Percentiles rank a stretch among this genome's conserved stretches.
phyloP scores from a whole-genome alignment of 2,888 invertebrate species.

The Bunonema sp. region DNA sequence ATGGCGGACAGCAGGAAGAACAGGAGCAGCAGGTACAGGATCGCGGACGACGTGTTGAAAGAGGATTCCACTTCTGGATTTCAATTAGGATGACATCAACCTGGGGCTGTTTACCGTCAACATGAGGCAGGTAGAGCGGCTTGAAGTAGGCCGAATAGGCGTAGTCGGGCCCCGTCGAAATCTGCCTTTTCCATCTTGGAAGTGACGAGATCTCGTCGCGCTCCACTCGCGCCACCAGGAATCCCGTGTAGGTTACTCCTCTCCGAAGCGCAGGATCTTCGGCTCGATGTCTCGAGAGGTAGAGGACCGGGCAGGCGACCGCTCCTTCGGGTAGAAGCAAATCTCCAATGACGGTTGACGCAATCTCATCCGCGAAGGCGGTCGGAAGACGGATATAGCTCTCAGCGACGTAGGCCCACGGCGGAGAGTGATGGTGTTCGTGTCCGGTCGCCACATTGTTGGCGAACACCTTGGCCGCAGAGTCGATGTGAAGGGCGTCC shows the following conservation, averaged over 20 bases:
- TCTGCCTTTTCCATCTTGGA: background rate
- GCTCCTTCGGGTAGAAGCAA: constrained; percentile 17
- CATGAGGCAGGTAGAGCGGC: constrained; percentile 28
- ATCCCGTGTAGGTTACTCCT: constrained; percentile 39
- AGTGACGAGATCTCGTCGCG: constrained; percentile 13
- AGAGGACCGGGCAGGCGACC: too few relatives aligned
- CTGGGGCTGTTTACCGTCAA: too few relatives aligned
- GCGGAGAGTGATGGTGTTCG: too few relatives aligned
- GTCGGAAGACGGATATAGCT: constrained; percentile 29
- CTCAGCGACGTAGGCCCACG: constrained; percentile 40
- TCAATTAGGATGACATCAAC: too few relatives aligned
- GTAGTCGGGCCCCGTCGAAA: constrained; percentile 24
- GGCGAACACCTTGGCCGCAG: constrained; percentile 20
- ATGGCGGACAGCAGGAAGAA: constrained; percentile 9
- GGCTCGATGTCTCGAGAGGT: too few relatives aligned
- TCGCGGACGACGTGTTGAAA: too few relatives aligned
- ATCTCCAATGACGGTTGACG: constrained; percentile 38
- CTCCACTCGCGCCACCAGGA: constrained; percentile 39
- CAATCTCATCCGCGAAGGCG: too few relatives aligned
- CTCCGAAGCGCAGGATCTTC: constrained; percentile 25
- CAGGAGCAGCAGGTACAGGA: constrained; percentile 6
- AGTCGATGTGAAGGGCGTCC: constrained; percentile 32
- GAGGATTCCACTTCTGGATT: too few relatives aligned
- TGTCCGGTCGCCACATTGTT: constrained; percentile 39
- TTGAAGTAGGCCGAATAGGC: constrained; percentile 39